These are phyloP conservation scores for Formica exsecta DNA, from an alignment of 1,140 invertebrate genomes.

Conservation along the genomic window DNA sequence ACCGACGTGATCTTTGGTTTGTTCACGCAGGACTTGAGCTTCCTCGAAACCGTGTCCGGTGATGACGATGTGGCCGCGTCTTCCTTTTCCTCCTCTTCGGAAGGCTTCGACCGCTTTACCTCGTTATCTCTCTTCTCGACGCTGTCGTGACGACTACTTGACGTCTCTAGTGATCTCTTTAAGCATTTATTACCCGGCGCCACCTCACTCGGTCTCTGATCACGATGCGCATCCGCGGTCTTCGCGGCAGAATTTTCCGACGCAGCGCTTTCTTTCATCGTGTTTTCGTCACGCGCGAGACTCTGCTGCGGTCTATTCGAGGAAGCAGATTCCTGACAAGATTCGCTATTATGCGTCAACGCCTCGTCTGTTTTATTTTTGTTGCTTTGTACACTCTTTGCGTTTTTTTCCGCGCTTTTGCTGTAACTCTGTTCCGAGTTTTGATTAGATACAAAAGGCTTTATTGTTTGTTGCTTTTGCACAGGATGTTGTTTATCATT, in stretches of 20 bases:
- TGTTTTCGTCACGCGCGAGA: constrained; percentile 9
- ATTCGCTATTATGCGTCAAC: neutral
- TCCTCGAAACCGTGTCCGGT: constrained; percentile 65
- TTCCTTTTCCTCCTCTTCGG: constrained; percentile 64
- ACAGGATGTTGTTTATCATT: constrained; percentile 74
- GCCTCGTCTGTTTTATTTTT: constrained; percentile 40
- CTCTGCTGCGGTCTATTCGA: constrained; percentile 59
- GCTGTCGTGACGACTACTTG: constrained; percentile 21
- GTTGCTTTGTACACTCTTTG: neutral
- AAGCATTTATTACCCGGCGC: constrained; percentile 34
- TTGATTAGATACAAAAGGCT: constrained; percentile 60
- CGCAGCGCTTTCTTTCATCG: neutral
- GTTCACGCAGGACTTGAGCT: constrained; percentile 80
- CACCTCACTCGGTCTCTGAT: constrained; percentile 12
- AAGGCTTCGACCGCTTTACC: constrained; percentile 62
- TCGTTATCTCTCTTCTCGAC: constrained; percentile 62
- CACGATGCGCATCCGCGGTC: neutral
- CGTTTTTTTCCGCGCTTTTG: constrained; percentile 47
- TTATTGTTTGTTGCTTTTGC: constrained; percentile 50
- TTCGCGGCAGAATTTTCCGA: constrained; percentile 33
- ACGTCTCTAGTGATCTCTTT: constrained; percentile 60
- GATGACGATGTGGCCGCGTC: neutral
- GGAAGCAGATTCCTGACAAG: constrained; percentile 46
- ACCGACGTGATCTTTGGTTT: constrained; percentile 84
- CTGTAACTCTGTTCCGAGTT: constrained; percentile 32